Evolutionary conservation across 64 coral and sea anemone species (phyloP), one percentile per base, ranked within the genome.

Genomic region (Stylophora pistillata): DNA sequence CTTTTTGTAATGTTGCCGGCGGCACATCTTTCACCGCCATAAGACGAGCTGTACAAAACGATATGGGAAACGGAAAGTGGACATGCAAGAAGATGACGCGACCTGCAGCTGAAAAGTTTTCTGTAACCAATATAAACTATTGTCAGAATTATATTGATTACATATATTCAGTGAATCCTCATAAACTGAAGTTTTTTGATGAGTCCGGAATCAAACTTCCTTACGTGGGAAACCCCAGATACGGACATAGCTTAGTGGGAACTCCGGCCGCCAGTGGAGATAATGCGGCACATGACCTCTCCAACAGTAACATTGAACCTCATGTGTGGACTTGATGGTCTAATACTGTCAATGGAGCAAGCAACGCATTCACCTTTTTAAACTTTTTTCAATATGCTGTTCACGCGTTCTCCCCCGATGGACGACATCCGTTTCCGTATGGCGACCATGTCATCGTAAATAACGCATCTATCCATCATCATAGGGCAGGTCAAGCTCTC

Each of bases 291-390:
- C n/a, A n/a, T n/a, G n/a, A n/a, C n/a, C n/a, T n/a, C n/a, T n/a
- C n/a, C n/a, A n/a, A n/a, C 55, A 87, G 66, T 37, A 29, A 56
- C 23, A 88, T 56, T n/a, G n/a, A n/a, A n/a, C 74, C 34, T 77
- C 29, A 15, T 76, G 14, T 71, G 15, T 18, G 73, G 85, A 10
- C 9, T 87, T 76, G 72, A 88, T 15, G 72, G 86, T 27, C n/a
- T 76, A 30, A 16, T 86, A 34, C 84, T 73, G 20, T 73, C 3
- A 34, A 86, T n/a, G 64, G 84, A 86, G 31, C 84, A 17, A 52
- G 65, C 64, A 56, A 86, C 20, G 73, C 84, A 11, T 53, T 72
- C 34, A 37, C 72, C 53, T 86, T 86, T 72, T 47, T 72, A 47
- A 73, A 32, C 17, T 86, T 86, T 52, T 52, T 86, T 53, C 9